Percentiles rank a stretch among this genome's conserved stretches.
Evolutionary conservation across 2,797 vertebrate species (phyloP).

Genomic region (Enteromius treurensis): DNA sequence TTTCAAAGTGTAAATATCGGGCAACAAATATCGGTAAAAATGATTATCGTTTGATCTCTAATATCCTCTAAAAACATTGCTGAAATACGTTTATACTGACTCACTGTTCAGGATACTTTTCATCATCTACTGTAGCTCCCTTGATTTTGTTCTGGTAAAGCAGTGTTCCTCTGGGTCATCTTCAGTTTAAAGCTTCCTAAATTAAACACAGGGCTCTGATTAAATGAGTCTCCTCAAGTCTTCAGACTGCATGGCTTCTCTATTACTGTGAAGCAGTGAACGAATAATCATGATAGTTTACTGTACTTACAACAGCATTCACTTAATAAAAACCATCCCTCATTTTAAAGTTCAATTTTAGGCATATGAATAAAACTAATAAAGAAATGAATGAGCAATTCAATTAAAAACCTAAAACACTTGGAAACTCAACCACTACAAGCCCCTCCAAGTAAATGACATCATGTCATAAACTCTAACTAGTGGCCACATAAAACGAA

Average conservation of each 20-base stretch:
- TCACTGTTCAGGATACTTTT: not conserved
- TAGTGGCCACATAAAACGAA: slow-evolving; percentile 10
- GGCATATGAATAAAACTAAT: not conserved
- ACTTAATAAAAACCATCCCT: not conserved
- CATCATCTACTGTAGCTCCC: not conserved
- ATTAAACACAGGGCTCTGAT: slow-evolving; percentile 22
- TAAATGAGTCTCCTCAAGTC: slow-evolving; percentile 1
- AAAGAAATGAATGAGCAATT: not conserved
- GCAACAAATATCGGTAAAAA: not conserved
- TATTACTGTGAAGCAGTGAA: not conserved
- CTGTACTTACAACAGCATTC: not conserved
- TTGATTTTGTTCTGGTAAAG: not conserved
- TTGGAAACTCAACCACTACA: not conserved
- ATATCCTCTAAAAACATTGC: not conserved
- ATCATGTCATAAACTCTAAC: slow-evolving; percentile 1
- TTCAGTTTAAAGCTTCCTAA: slow-evolving; percentile 5
- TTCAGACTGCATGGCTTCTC: not conserved
- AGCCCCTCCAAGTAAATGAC: slow-evolving; percentile 3
- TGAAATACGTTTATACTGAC: not conserved
- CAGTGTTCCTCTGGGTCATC: not conserved
- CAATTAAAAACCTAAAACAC: not conserved
- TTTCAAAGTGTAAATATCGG: not conserved
- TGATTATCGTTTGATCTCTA: not conserved
- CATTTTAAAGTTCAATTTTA: not conserved
- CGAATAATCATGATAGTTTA: not conserved